These are phyloP conservation scores for Lacanobia wlatinum DNA, from an alignment of 2,888 invertebrate genomes.

Conservation along the genomic window DNA sequence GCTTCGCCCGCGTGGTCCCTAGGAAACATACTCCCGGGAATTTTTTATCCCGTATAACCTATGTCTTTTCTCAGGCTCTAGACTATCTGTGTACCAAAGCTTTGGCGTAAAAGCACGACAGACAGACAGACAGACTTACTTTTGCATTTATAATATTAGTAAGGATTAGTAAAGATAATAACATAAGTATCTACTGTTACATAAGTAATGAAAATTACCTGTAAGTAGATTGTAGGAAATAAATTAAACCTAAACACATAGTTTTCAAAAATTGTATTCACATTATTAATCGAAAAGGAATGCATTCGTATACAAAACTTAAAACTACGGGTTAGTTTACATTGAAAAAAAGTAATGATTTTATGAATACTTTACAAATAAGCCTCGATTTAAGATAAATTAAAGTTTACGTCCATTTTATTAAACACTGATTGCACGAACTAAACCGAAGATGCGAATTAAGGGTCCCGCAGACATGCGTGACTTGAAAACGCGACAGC, in stretches of 20 bases:
- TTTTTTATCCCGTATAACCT: too few relatives aligned
- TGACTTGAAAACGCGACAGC: neutral
- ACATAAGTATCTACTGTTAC: too few relatives aligned
- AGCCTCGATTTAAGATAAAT: constrained; percentile 9
- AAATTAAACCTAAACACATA: neutral
- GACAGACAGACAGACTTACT: too few relatives aligned
- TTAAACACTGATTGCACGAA: constrained; percentile 10
- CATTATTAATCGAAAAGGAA: constrained; percentile 15
- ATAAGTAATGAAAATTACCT: neutral
- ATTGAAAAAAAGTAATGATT: neutral
- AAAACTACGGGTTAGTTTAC: constrained; percentile 32
- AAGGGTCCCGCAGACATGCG: neutral
- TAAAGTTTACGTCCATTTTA: constrained; percentile 19
- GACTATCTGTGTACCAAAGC: too few relatives aligned
- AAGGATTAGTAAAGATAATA: too few relatives aligned
- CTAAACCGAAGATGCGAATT: neutral
- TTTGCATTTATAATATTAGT: too few relatives aligned
- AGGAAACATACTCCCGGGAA: too few relatives aligned
- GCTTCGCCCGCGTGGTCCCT: too few relatives aligned
- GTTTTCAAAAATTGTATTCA: neutral
- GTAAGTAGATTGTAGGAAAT: neutral
- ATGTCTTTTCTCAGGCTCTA: too few relatives aligned
- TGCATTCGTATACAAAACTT: constrained; percentile 33
- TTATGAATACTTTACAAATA: constrained; percentile 14
- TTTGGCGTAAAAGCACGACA: too few relatives aligned